Evolutionary conservation across 2,113 vertebrate genomes (phyloP), one percentile per base, ranked within the genome.

Genomic region (Poecilia latipinna): DNA sequence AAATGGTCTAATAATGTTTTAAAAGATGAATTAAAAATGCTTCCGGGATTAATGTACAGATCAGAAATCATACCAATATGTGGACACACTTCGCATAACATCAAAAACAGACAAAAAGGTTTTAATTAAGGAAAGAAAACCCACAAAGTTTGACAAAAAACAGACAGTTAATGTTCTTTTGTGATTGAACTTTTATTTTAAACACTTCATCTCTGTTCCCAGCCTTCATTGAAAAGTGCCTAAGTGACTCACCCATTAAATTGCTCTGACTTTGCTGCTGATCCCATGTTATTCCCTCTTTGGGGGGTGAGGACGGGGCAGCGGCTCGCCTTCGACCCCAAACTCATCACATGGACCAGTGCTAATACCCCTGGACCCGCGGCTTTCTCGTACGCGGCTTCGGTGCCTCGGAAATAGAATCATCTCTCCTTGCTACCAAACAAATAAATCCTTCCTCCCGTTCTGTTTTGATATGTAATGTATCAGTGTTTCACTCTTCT

Each of bases 391-490:
- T 93, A 94, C 91, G 84, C 83, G 91, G 95, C 95, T 96, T 95
- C 94, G 95, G 90, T 89, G 86, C 94, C 95, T 93, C 93, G 95
- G 95, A 97, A 97, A 98, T 96, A 96, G 96, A 97, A 96, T 96
- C 96, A 97, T 97, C 96, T 96, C 95, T 95, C 93, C 93, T 95
- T 95, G 71, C 82, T 92, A 95, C 96, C 97, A 97, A 97, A 97
- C 96, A 96, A 95, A 97, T 97, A 98, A 96, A 96, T 96, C 96
- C 96, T 95, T 92, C 94, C 95, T 96, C 95, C 94, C 94, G 95
- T 93, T 95, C 93, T 96, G 95, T 97, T 98, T 97, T 96, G 96
- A 97, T 97, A 94, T 93, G 96, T 97, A 97, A 98, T 97, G 96
- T 97, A 96, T 95, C 92, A 90, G 92, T 92, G 95, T 94, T 96